Base-by-base conservation (phyloP, 2,113 vertebrate genomes). In the Ictalurus furcatus region DNA sequence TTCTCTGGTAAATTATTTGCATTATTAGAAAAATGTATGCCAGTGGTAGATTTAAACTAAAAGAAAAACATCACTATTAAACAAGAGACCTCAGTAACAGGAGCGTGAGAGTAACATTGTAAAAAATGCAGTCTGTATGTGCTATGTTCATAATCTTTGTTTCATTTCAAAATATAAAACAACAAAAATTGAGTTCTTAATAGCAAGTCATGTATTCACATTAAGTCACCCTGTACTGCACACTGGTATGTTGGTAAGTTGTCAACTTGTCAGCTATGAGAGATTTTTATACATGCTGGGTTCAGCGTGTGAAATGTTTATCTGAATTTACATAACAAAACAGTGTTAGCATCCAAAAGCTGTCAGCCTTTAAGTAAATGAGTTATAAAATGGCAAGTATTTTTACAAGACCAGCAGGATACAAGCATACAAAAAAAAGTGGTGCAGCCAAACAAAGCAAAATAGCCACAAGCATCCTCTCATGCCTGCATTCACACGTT, bases 261-360 rank as follows among this genome's bases (percentile, higher is more conserved):
- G 58, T 40, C 28, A 48, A 19, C 34, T 54, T 56, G 80, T 59
- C 54, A 37, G 1, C 9, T 34, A 23, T 82, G 6, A 59, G 14
- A 58, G 19, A 23, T 37, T 85, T 65, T 69, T 85, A 3, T 19
- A 28, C 44, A 34, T 54, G 30, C 34, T 85, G n/a, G 28, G 52
- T 54, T 74, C 54, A 44, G 11, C 23, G 0, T 71, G n/a, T 71
- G 52, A 56, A 85, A 71, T 13, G 30, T 58, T 85, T 19, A n/a
- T 52, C 90, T 91, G 92, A 88, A 91, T 92, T 88, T 89, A 65
- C 91, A 94, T 92, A 92, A 93, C 88, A 85, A 92, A 91, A 92
- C 59, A 90, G 74, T 91, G 92, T 95, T 91, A 94, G 92, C 91
- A 78, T 93, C 90, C 91, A 93, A 93, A 94, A 93, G 93, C 93